Evolutionary conservation across 2,888 invertebrate genomes (phyloP), one percentile per base, ranked within the genome.

Genomic region (Ypsolopha scabrella): DNA sequence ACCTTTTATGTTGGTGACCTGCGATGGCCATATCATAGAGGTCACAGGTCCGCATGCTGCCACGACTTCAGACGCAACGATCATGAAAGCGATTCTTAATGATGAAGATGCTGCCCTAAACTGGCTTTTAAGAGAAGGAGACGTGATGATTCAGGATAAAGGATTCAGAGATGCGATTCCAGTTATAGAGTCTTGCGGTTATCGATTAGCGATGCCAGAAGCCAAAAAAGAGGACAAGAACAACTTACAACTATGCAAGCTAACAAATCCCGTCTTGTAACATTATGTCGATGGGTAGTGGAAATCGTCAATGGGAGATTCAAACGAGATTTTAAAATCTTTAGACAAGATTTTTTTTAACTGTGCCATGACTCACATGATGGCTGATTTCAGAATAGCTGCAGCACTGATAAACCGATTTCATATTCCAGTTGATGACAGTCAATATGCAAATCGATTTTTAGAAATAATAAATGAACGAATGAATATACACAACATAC

Each of bases 11-110:
- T 53, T 62, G 14, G 55, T 57, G 7, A 55, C 57, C 33, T 50
- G 48, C 11, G 56, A 60, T 56, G 60, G 58, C 37, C 54, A 61
- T 51, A 60, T 58, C 34, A 43, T 58, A 39, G 57, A 60, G 41
- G 53, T 57, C 10, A 49, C 51, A 13, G 58, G 58, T n/a, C 57
- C 60, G n/a, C 54, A 56, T 56, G 49, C 57, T 49, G 58, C 58
- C 10, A 58, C 56, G n/a, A 54, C 41, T 13, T 53, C 46, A 6
- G 56, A 57, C 53, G 55, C 57, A n/a, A 41, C 45, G 10, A 57
- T 57, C 38, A 52, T 60, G 49, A 52, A 50, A 7, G 36, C n/a
- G 13, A 43, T 50, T 50, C 37, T 50, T 9, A 24, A 24, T 24
- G 43, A 50, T 43, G 37, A 44, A 9, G 14, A 36, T 35, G 43